Evolutionary conservation across 2,888 invertebrate species (phyloP).

Genomic region (Tiliacea citrago): DNA sequence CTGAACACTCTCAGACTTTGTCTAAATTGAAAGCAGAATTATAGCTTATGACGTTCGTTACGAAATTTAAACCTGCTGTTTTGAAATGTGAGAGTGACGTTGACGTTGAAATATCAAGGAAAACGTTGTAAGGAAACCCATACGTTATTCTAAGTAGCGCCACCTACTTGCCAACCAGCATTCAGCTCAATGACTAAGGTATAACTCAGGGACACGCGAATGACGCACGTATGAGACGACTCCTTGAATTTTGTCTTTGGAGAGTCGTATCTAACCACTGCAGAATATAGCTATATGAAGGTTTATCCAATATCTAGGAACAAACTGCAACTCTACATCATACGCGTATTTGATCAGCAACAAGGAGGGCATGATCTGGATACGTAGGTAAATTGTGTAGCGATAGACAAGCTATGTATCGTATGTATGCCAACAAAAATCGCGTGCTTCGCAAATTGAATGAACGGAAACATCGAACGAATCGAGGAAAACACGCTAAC

Average conservation of each 20-base stretch:
- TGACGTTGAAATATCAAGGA: slow-evolving; percentile 2
- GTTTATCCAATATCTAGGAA: background rate
- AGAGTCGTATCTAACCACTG: background rate
- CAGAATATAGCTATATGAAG: background rate
- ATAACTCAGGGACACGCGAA: slow-evolving; percentile 43
- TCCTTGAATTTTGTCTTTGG: slow-evolving; percentile 8
- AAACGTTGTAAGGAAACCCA: slow-evolving; percentile 30
- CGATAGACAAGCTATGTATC: background rate
- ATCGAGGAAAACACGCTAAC: slow-evolving; percentile 49
- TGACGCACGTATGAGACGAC: slow-evolving; percentile 41
- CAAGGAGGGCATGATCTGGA: slow-evolving; percentile 11
- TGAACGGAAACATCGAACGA: slow-evolving; percentile 44
- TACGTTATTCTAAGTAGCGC: background rate
- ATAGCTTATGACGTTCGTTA: background rate
- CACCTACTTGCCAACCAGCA: slow-evolving; percentile 11
- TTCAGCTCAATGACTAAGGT: slow-evolving; percentile 29
- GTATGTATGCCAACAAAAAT: slow-evolving; percentile 24
- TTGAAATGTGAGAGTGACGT: slow-evolving; percentile 1
- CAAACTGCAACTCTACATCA: background rate
- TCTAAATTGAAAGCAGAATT: background rate
- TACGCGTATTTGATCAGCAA: background rate
- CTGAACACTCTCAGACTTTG: background rate
- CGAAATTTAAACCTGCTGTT: slow-evolving; percentile 5
- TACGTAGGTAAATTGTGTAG: background rate
- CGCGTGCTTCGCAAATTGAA: slow-evolving; percentile 48